Evolutionary conservation across 2,888 invertebrate species (phyloP).

Genomic region (Sabatieria punctata): DNA sequence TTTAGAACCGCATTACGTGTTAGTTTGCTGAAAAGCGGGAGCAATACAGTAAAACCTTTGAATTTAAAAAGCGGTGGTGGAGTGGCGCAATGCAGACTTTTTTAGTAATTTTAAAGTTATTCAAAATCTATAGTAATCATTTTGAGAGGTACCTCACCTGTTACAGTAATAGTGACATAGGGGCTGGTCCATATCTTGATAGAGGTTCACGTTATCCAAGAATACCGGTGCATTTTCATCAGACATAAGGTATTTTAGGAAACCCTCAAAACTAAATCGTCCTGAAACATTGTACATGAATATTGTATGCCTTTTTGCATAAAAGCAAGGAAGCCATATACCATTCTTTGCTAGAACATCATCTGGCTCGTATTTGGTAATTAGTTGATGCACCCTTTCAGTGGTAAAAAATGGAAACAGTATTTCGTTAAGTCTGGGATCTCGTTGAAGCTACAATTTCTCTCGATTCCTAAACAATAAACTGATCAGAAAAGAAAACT

Average conservation of each 20-base stretch:
- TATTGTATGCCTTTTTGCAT: not conserved
- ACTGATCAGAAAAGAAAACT: not conserved
- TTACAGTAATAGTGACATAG: conserved; percentile 97
- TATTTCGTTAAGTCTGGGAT: conserved; percentile 95
- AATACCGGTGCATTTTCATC: conserved; percentile 99
- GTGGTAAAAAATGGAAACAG: conserved; percentile 90
- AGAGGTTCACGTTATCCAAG: conserved; percentile 53
- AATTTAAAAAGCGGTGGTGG: too few species aligned
- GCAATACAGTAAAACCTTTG: too few species aligned
- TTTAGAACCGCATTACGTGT: too few species aligned
- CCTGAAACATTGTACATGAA: conserved; percentile 47
- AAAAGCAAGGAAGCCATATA: too few species aligned
- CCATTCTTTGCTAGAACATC: too few species aligned
- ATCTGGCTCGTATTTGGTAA: conserved; percentile 52
- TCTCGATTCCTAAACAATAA: conserved; percentile 34
- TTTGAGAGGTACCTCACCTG: conserved; percentile 23
- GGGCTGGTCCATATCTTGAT: conserved; percentile 89
- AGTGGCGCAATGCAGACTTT: too few species aligned
- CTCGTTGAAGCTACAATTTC: too few species aligned
- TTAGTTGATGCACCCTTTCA: conserved; percentile 75
- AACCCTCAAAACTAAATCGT: conserved; percentile 75
- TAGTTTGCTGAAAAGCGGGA: too few species aligned
- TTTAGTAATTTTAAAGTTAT: too few species aligned
- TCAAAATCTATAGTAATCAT: too few species aligned
- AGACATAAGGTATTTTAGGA: conserved; percentile 95